phyloP scores from a whole-genome alignment of 1,140 invertebrate species.

The Yoshiicerus persimilis region DNA sequence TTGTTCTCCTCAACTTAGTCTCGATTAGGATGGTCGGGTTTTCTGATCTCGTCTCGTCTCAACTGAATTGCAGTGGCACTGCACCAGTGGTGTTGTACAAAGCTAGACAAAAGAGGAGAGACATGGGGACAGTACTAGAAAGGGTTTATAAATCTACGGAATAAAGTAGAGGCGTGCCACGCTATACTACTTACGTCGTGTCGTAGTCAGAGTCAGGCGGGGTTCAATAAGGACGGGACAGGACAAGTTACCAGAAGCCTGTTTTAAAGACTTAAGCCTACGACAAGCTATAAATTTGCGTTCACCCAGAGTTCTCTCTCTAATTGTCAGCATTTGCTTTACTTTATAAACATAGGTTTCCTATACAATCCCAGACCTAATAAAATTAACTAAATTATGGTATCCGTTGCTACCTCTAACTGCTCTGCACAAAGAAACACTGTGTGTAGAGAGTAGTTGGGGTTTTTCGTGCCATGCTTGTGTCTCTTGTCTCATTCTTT shows the following conservation, averaged over 20 bases:
- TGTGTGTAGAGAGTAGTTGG: background rate
- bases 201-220: background rate
- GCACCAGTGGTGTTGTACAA: too few relatives aligned
- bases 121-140: background rate
- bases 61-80: too few relatives aligned
- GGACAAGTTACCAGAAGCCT: background rate
- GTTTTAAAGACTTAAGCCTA: background rate
- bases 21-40: background rate
- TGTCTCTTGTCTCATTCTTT: background rate
- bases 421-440: background rate
- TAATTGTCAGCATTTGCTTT: background rate
- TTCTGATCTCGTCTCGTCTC: background rate
- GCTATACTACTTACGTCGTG: background rate
- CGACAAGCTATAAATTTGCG: constrained; percentile 12
- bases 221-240: background rate
- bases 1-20: background rate
- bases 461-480: background rate
- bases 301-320: background rate
- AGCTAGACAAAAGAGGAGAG: background rate
- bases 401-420: background rate
- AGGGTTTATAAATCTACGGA: background rate
- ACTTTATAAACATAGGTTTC: background rate
- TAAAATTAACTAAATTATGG: background rate
- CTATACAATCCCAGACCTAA: background rate
- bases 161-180: background rate